Conservation (phyloP, 2,888 invertebrate species). For the Saturnia japonica region DNA sequence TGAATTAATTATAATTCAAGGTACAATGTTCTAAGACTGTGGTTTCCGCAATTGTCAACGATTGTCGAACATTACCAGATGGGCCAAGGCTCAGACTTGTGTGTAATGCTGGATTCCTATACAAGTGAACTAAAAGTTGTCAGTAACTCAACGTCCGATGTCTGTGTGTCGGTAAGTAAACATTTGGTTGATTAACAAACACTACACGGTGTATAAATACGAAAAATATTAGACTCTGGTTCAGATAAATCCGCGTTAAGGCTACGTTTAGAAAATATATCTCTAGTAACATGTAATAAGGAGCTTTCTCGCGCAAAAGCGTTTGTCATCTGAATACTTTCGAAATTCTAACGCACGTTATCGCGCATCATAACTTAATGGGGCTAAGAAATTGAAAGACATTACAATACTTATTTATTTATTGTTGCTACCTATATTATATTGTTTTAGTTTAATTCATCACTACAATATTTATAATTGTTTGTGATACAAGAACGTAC, state of each 20-base stretch:
- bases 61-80: slow-evolving; percentile 64
- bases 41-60: slow-evolving; percentile 73
- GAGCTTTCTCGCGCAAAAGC: no score
- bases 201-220: background rate
- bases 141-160: slow-evolving; percentile 35
- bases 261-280: no score
- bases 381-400: background rate
- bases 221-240: no score
- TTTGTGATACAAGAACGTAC: no score
- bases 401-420: background rate
- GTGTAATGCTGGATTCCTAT: slow-evolving; percentile 63
- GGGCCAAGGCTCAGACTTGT: slow-evolving; percentile 50
- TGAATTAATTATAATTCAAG: slow-evolving; percentile 40
- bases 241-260: no score
- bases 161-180: slow-evolving; percentile 59
- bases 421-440: no score
- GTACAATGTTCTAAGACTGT: slow-evolving; percentile 65
- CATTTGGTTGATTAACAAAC: background rate
- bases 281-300: no score
- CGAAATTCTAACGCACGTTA: no score
- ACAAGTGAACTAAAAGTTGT: slow-evolving; percentile 47
- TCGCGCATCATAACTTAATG: no score
- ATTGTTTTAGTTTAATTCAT: no score
- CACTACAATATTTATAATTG: no score
- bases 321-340: no score